A percentile compares a stretch with the other conserved stretches of the same genome.
Evolutionary conservation across 2,888 invertebrate genomes (phyloP).

Genomic region (Ennomos quercinarius): DNA sequence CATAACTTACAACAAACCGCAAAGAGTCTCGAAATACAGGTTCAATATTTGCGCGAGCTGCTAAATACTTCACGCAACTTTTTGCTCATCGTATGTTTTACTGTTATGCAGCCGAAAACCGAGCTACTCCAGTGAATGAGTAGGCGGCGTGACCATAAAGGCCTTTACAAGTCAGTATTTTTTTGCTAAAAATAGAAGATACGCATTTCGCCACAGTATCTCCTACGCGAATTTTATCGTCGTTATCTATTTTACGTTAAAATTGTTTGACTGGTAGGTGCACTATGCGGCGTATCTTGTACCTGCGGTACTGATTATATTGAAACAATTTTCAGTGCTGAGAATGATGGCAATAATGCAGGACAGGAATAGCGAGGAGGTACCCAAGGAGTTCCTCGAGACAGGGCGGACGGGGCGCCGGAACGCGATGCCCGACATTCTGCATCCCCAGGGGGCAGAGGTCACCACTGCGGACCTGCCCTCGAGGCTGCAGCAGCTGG

Average conservation of each 20-base stretch:
- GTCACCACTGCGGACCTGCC: slow-evolving; percentile 92
- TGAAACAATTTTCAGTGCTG: slow-evolving; percentile 67
- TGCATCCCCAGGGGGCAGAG: slow-evolving; percentile 89
- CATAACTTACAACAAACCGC: no score
- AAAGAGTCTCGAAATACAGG: no score
- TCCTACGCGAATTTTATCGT: neutral
- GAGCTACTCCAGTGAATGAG: slow-evolving; percentile 2
- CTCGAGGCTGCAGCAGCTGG: slow-evolving; percentile 89
- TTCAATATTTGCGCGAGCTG: no score
- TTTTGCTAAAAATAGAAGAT: slow-evolving; percentile 12
- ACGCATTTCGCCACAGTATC: slow-evolving; percentile 11
- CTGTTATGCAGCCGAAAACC: neutral
- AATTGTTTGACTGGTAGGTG: neutral
- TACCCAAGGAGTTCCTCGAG: slow-evolving; percentile 91
- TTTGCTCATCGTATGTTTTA: no score
- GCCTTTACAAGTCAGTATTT: slow-evolving; percentile 9
- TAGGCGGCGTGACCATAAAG: neutral
- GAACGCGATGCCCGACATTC: slow-evolving; percentile 95
- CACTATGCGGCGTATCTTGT: neutral
- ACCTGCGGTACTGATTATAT: neutral
- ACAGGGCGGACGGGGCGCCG: slow-evolving; percentile 94
- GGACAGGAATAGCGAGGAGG: slow-evolving; percentile 83
- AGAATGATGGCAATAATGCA: slow-evolving; percentile 87
- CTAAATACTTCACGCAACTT: no score
- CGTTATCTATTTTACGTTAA: no score